Evolutionary conservation across 2,888 invertebrate genomes (phyloP), one percentile per base, ranked within the genome.

Genomic region (Geotrupes spiniger): DNA sequence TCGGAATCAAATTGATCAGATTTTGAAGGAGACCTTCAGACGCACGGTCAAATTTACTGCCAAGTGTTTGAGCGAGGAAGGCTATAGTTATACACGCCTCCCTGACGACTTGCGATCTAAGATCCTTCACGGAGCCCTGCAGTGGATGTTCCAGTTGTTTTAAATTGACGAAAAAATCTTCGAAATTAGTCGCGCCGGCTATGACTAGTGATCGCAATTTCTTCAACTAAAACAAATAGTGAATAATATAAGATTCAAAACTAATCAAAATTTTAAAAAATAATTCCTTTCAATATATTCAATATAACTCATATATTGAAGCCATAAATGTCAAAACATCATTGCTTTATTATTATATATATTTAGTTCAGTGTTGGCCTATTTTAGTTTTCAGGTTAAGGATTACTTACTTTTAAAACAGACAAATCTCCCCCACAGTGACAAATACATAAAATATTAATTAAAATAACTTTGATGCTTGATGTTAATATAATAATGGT

Each of bases 21-120:
- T 84, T 82, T 55, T 88, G 88, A 38, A 98, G 74, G 42, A 96
- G 80, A 56, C 84, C 80, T 68, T 94, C 87, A 31, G 89, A 87
- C 74, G 92, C 88, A 66, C 86, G 87, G 59, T 96, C 95, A 60
- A 90, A 80, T 70, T 89, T 92, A 61, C 80, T 84, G 49, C 87
- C 85, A 43, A 98, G 71, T 41, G 84, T 83, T 73, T 93, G 91
- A 39, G 94, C 86, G 76, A 96, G 81, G 76, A 86, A 95, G 29
- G 96, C 93, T 61, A 97, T 85, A 0, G 96, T 93, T 51, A 97
- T 89, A 68, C 96, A 97, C 1, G 93, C 92, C 72, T 99, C 99
- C 38, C 98, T 81, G 1, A 96, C 96, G 51, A 97, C 92, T 76
- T 84, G 80, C 59, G 97, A 98, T 64, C 94, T 80, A 5, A 95